Evolutionary conservation across 2,888 invertebrate species (phyloP), one percentile per base, ranked within the genome.

Genomic region (Eupeodes latifasciatus): DNA sequence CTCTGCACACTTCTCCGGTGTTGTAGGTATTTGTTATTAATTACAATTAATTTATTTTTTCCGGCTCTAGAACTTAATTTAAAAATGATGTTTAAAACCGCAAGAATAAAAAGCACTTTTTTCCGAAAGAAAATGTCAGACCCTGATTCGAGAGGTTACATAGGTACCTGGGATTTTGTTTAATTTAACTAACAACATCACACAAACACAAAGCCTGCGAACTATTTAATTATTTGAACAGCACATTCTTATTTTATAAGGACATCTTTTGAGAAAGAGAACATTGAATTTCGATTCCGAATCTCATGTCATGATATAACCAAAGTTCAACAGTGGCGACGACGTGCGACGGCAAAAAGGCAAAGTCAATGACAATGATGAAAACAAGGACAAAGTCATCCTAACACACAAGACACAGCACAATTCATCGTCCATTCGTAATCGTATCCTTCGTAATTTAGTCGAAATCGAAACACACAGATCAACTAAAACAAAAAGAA

Each of bases 361-460:
- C 40, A 62, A 40, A 40, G 40, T 62, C 16, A 10, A 62, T 6
- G 40, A 19, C 40, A 11, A 62, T 19, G 62, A 16, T 5, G 2
- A 61, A 0, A 34, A 40, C 59, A 7, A 57, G 11, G 12, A 12
- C 40, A 10, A 40, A 40, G 16, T 62, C 40, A 4, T 59, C 34
- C 59, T 14, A 59, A 36, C 16, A 44, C 40, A 62, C 40, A 62
- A 16, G 16, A 40, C 61, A 59, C 40, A 62, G 11, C 40, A 40
- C 61, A 59, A 59, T 59, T n/a, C 34, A 34, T 59, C 59, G 14
- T 36, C 40, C 2, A 61, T 61, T 61, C 40, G 36, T 61, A n/a
- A 36, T 40, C n/a, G 61, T 61, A 62, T 62, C 16, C 40, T 62
- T 16, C 62, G 62, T 62, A 6, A 62, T 62, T 62, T 11, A 44